These are phyloP conservation scores for Pemphredon lugubris DNA, from an alignment of 2,888 invertebrate genomes.

Conservation along the genomic window DNA sequence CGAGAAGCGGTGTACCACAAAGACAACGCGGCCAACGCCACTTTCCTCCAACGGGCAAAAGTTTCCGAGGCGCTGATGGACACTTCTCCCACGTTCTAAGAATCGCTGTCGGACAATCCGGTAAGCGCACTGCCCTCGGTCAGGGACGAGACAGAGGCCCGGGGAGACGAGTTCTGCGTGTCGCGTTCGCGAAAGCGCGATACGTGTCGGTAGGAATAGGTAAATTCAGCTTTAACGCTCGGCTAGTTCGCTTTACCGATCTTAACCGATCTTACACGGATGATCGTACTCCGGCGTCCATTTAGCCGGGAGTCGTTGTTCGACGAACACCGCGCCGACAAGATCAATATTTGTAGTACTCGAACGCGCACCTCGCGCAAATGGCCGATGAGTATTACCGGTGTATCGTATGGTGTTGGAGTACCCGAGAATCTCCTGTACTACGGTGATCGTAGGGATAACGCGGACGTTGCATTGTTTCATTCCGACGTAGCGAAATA, in stretches of 20 bases:
- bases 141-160: conserved; percentile 45
- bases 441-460: neutral
- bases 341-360: conserved; percentile 77
- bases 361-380: conserved; percentile 56
- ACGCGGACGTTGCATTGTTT: neutral
- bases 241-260: conserved; percentile 12
- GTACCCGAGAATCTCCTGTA: conserved; percentile 51
- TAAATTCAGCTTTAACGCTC: neutral
- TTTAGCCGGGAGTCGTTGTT: conserved; percentile 72
- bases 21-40: conserved; percentile 60
- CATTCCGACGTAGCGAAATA: too few relatives aligned
- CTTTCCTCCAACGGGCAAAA: conserved; percentile 54
- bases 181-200: too few relatives aligned
- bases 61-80: conserved; percentile 61
- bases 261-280: too few relatives aligned
- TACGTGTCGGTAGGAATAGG: too few relatives aligned
- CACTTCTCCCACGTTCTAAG: conserved; percentile 56
- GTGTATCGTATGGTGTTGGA: conserved; percentile 37
- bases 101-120: conserved; percentile 53
- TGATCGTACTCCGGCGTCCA: conserved; percentile 22
- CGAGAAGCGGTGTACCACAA: conserved; percentile 63
- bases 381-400: conserved; percentile 38
- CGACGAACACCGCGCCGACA: conserved; percentile 69
- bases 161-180: too few relatives aligned
- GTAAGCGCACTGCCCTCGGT: conserved; percentile 40